Percentiles rank a stretch among this genome's conserved stretches.
Conservation (phyloP, 2,113 vertebrate species). For the Proteles cristata region DNA sequence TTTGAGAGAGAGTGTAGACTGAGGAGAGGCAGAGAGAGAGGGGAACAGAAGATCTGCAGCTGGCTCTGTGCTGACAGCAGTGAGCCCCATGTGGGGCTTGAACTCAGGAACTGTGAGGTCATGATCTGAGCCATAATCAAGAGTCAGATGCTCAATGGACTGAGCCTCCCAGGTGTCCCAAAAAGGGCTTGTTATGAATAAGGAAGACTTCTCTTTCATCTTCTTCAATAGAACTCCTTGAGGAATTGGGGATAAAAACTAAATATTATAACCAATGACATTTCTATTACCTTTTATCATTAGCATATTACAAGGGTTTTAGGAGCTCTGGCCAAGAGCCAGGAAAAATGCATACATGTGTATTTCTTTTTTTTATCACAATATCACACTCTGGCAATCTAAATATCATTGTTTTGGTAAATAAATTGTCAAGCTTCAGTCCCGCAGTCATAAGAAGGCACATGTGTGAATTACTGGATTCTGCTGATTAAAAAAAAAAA, state of each 20-base stretch:
- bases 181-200: neutral
- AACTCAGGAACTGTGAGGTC: no score
- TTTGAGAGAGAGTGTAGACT: no score
- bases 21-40: no score
- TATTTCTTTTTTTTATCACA: neutral
- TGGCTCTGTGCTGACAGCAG: no score
- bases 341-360: no score
- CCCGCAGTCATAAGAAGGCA: neutral
- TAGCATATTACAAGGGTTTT: neutral
- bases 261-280: neutral
- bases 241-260: neutral
- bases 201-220: neutral
- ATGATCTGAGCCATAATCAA: no score
- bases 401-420: neutral
- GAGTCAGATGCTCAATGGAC: no score
- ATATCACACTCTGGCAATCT: neutral
- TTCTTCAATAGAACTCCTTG: neutral
- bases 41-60: no score
- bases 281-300: neutral
- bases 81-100: no score
- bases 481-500: neutral
- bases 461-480: neutral
- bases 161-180: no score
- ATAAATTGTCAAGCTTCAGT: neutral
- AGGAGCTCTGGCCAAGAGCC: neutral